Evolutionary conservation across 2,888 invertebrate genomes (phyloP), one percentile per base, ranked within the genome.

Genomic region (Pristionchus arcanus): DNA sequence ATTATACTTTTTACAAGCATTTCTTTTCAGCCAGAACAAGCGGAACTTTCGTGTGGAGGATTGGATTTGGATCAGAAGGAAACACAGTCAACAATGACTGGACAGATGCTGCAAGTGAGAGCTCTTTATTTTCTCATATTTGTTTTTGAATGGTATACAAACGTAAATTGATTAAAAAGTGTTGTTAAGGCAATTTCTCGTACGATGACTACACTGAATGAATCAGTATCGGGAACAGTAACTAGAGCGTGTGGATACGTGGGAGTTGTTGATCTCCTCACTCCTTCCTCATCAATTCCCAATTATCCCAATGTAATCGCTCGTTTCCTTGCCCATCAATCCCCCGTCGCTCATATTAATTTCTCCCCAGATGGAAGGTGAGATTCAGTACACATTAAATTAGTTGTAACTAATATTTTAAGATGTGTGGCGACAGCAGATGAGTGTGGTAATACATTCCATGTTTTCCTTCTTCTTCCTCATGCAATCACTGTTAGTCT

Each of bases 401-500:
- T n/a, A n/a, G n/a, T n/a, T n/a, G n/a, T n/a, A n/a, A 31, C 37
- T 19, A 11, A 34, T 77, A 37, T 28, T 49, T 49, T 71, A 0
- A 87, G 87, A 71, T 87, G 87, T n/a, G 16, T 87, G 28, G 71
- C 59, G 3, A 87, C 71, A 0, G 95, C 95, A 21, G 96, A 96
- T 92, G 95, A 94, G 86, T 94, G 95, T 59, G 96, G 96, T 31
- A 96, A 95, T 25, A 89, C 91, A 95, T 99, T 99, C 96, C 97
- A 99, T 96, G 97, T 99, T 93, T 99, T 98, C 96, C 96, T 98
- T 90, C 97, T 99, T 93, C 97, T 98, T 95, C 97, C 98, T 0
- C 98, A 98, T 96, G 97, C 98, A 0, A 97, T 97, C 87, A 97
- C 97, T n/a, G 87, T 93, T 0, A 97, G 97, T 37, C 96, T 98